A percentile compares a stretch with the other conserved stretches of the same genome.
Conservation (phyloP, 1,140 invertebrate genomes). For the Drosophila mojavensis region DNA sequence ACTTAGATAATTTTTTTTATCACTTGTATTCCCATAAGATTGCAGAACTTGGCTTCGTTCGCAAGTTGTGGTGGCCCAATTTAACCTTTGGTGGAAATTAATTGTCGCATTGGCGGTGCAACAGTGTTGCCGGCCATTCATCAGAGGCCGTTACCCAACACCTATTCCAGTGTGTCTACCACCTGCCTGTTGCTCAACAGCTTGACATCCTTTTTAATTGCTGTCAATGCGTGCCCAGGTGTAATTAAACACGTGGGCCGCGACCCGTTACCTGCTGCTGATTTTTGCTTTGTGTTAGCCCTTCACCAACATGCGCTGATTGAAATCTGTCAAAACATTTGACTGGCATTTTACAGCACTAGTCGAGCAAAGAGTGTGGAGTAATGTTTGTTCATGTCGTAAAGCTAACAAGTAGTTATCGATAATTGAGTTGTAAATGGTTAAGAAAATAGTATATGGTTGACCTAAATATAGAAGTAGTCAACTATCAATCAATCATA, state of each 20-base stretch:
- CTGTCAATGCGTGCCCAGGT: constrained; percentile 64
- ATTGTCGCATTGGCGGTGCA: constrained; percentile 39
- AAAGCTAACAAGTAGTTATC: constrained; percentile 11
- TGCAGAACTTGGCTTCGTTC: constrained; percentile 9
- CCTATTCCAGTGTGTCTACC: neutral
- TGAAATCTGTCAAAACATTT: constrained; percentile 75
- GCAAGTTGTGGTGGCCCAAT: neutral
- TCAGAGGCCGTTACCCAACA: neutral
- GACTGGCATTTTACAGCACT: constrained; percentile 15
- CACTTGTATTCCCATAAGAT: constrained; percentile 19
- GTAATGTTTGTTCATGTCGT: constrained; percentile 19
- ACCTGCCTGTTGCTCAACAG: constrained; percentile 40
- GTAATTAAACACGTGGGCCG: constrained; percentile 75
- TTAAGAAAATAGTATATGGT: neutral
- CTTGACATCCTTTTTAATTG: constrained; percentile 71
- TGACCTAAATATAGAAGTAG: neutral
- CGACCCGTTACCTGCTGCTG: constrained; percentile 14
- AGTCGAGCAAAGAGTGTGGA: neutral
- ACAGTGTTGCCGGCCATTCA: constrained; percentile 36
- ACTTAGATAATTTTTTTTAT: constrained; percentile 8
- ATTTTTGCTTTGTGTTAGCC: constrained; percentile 9
- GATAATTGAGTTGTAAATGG: constrained; percentile 22
- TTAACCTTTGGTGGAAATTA: constrained; percentile 39
- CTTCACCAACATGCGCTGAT: constrained; percentile 56
- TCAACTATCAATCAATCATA: neutral